Evolutionary conservation across 2,888 invertebrate species (phyloP).

Genomic region (Brenthis daphne): DNA sequence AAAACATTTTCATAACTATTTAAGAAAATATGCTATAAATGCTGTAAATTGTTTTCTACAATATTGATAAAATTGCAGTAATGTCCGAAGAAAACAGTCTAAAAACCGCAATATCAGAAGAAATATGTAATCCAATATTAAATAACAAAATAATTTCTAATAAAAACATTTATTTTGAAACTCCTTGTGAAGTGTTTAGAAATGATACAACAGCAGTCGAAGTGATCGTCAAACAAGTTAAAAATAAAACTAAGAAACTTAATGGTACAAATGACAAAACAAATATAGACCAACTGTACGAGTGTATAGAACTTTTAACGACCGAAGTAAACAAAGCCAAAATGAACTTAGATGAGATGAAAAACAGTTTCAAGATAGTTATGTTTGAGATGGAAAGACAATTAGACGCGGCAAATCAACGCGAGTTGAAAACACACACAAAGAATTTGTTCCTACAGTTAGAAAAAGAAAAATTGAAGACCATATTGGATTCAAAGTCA

Average conservation of each 20-base stretch:
- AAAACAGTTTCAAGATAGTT: constrained; percentile 52
- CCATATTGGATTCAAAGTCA: constrained; percentile 58
- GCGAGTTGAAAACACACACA: constrained; percentile 55
- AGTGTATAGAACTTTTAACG: constrained; percentile 53
- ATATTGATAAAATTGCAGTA: not conserved
- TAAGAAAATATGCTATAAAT: too few species aligned
- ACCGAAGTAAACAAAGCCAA: constrained; percentile 52
- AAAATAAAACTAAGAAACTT: constrained; percentile 47
- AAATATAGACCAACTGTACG: constrained; percentile 39
- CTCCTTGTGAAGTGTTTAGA: constrained; percentile 61
- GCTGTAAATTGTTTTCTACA: too few species aligned
- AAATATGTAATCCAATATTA: not conserved
- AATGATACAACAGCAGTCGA: constrained; percentile 69
- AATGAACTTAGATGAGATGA: constrained; percentile 47
- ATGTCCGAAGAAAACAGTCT: constrained; percentile 9
- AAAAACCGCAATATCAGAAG: constrained; percentile 5
- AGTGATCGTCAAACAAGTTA: constrained; percentile 64
- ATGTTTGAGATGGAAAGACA: constrained; percentile 61
- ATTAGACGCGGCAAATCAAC: constrained; percentile 52
- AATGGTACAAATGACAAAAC: constrained; percentile 18
- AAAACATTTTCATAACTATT: too few species aligned
- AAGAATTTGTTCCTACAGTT: constrained; percentile 56
- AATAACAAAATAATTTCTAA: not conserved
- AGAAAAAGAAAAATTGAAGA: constrained; percentile 67
- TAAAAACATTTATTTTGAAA: constrained; percentile 10